Evolutionary conservation across 2,113 vertebrate genomes (phyloP).

Genomic region (Edolisoma coerulescens): DNA sequence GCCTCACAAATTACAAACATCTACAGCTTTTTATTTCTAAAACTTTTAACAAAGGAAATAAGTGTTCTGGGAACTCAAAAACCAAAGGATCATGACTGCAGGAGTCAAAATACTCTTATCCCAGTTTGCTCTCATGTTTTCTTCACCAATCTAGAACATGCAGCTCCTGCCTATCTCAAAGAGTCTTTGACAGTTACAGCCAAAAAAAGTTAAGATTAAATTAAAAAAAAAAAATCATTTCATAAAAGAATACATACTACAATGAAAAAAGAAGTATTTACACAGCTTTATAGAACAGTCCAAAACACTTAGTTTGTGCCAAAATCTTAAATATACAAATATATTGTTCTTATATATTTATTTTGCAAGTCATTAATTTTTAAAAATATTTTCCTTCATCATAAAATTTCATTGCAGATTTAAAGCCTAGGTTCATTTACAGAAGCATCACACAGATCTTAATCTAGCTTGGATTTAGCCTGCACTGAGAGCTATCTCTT

Average conservation of each 20-base stretch:
- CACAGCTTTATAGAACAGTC: not conserved
- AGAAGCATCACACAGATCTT: not conserved
- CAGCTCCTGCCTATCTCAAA: not conserved
- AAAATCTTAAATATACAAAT: not conserved
- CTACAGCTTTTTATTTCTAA: not conserved
- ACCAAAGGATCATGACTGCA: not conserved
- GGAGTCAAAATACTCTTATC: not conserved
- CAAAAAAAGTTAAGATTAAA: not conserved
- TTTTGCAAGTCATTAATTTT: not conserved
- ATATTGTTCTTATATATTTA: not conserved
- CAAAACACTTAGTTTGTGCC: not conserved
- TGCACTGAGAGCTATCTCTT: not conserved
- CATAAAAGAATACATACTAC: not conserved
- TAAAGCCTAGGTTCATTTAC: not conserved
- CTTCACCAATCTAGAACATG: not conserved
- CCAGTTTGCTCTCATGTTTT: not conserved
- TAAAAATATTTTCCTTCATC: not conserved
- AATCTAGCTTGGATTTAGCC: not conserved
- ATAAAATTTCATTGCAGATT: not conserved
- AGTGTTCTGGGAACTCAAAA: not conserved
- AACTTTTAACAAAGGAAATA: not conserved
- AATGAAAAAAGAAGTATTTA: not conserved
- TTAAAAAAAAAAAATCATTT: not conserved
- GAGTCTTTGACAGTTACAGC: not conserved
- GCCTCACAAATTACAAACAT: not conserved